Evolutionary conservation across 2,888 invertebrate species (phyloP).

Genomic region (Prenolepis imparis): DNA sequence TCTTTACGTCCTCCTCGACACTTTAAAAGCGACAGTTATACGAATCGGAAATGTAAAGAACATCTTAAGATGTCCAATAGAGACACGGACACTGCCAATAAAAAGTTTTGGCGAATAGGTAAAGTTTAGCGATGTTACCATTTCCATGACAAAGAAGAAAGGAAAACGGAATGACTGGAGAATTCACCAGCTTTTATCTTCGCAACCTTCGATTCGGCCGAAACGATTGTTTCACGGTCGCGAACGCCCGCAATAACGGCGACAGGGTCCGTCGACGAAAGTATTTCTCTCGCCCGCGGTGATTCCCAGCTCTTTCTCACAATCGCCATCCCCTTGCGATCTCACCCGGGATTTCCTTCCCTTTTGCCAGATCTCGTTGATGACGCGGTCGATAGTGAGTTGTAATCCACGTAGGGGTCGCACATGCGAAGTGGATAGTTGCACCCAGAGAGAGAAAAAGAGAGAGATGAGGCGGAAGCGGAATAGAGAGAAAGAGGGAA

Average conservation of each 20-base stretch:
- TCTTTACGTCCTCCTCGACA: neutral
- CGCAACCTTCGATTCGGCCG: slow-evolving; percentile 7
- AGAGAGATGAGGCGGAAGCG: slow-evolving; percentile 26
- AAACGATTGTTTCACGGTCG: slow-evolving; percentile 39
- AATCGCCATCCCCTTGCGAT: slow-evolving; percentile 24
- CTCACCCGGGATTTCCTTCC: slow-evolving; percentile 17
- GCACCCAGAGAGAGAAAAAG: slow-evolving; percentile 42
- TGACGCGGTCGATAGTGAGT: slow-evolving; percentile 52
- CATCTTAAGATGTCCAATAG: neutral
- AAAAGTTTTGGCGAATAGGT: neutral
- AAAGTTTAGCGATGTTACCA: neutral
- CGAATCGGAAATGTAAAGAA: neutral
- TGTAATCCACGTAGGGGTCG: slow-evolving; percentile 46
- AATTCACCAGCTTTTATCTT: slow-evolving; percentile 8
- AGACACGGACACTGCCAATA: neutral
- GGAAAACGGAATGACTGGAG: neutral
- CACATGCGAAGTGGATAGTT: slow-evolving; percentile 42
- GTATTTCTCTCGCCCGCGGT: slow-evolving; percentile 17
- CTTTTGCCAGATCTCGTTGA: slow-evolving; percentile 42
- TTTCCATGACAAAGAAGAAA: neutral
- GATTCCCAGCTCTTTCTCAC: neutral
- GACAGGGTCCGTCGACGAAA: neutral
- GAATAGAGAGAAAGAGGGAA: neutral
- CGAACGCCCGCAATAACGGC: slow-evolving; percentile 7
- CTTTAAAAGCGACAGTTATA: neutral